Evolutionary conservation across 2,888 invertebrate genomes (phyloP), one percentile per base, ranked within the genome.

Genomic region (Trissolcus brochymenae): DNA sequence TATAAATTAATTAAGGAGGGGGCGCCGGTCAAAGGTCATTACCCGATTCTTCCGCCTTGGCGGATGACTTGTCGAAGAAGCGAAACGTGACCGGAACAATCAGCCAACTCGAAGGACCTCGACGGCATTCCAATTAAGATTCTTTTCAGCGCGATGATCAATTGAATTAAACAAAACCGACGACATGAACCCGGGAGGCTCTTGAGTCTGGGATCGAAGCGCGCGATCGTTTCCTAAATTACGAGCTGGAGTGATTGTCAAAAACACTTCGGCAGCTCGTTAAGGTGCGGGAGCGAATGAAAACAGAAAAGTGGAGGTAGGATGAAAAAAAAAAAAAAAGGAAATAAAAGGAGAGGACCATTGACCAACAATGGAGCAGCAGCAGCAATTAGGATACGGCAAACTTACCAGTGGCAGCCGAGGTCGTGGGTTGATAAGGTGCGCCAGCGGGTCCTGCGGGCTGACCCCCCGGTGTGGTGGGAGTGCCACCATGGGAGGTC

Each of bases 371-470:
- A 76, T 70, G 59, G 66, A 73, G 79, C 71, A 76, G 57, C 71
- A 76, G 57, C 71, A 61, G 79, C 76, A 79, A 79, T 79, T 79
- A 79, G 79, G 70, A 76, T 75, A 75, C 70, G 70, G 90, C 83
- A 90, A 25, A 91, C 82, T 91, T 86, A 93, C 93, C 93, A 84
- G 94, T 94, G 80, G 93, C 90, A 80, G 91, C 91, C 73, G 92
- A 91, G 81, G 92, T 90, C 80, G 93, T 88, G 81, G 88, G 90
- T 84, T 88, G 90, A 85, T 87, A 91, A 85, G 86, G 90, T 81
- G 88, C 86, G 73, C 86, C 87, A 74, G 87, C 87, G 77, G 88
- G 89, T 84, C 88, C 88, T 91, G 81, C 93, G 91, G 83, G 91
- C 90, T 84, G 90, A 84, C 84, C 90, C 90, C 87, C 93, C 91